Evolutionary conservation across 2,888 invertebrate genomes (phyloP).

Genomic region (Rhagonycha lutea): DNA sequence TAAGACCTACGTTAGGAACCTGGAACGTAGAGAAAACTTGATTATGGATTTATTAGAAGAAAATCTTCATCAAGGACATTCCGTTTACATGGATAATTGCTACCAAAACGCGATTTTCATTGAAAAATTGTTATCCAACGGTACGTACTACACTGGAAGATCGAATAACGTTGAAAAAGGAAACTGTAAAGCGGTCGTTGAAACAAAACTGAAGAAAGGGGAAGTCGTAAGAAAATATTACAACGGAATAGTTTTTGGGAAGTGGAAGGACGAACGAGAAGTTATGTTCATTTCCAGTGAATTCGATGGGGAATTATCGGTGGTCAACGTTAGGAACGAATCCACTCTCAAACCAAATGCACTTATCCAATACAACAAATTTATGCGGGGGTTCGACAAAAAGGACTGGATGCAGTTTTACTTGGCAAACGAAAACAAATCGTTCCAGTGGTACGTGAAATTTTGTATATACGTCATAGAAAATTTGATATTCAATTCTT

Average conservation of each 20-base stretch:
- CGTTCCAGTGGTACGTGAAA: background rate
- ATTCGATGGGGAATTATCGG: background rate
- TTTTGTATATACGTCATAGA: background rate
- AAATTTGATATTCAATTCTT: background rate
- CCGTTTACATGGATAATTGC: background rate
- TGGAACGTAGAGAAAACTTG: background rate
- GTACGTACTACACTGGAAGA: background rate
- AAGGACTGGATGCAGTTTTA: background rate
- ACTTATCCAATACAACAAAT: background rate
- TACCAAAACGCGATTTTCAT: background rate
- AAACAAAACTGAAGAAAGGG: background rate
- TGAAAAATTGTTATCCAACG: background rate
- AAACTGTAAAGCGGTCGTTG: background rate
- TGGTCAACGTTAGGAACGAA: background rate
- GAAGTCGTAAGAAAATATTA: background rate
- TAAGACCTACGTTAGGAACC: background rate
- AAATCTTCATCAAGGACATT: background rate
- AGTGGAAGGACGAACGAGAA: background rate
- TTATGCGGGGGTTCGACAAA: background rate
- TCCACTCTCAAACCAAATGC: background rate
- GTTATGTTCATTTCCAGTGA: background rate
- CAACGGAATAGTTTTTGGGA: background rate
- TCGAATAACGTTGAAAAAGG: background rate
- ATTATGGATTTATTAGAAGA: background rate
- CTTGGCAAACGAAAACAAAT: background rate